Percentiles rank a stretch among this genome's conserved stretches.
Evolutionary conservation across 2,797 vertebrate genomes (phyloP).

Genomic region (Muscicapa striata): DNA sequence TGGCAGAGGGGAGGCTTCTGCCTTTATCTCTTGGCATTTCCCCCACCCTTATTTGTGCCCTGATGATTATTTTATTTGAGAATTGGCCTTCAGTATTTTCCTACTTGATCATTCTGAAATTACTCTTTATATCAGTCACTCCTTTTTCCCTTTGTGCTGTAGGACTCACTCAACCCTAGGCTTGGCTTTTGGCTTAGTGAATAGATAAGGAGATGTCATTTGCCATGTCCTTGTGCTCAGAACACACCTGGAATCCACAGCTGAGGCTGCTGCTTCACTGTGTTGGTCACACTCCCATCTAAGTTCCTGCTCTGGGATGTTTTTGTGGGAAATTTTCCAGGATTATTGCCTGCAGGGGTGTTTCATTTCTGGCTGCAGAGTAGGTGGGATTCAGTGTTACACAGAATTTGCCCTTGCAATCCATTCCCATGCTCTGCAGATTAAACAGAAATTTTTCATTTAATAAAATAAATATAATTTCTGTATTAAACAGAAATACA

Average conservation of each 20-base stretch:
- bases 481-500: neutral
- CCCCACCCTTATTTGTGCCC: neutral
- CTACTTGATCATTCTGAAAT: neutral
- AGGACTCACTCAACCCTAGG: neutral
- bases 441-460: too few species aligned
- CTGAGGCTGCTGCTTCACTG: neutral
- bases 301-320: neutral
- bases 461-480: too few species aligned
- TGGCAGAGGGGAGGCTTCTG: neutral
- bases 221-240: neutral
- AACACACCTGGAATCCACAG: neutral
- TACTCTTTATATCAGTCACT: fast-evolving
- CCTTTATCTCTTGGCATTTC: neutral
- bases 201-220: fast-evolving
- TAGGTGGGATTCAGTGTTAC: neutral
- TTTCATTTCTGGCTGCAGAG: neutral
- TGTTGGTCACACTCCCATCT: fast-evolving
- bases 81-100: neutral
- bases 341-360: neutral
- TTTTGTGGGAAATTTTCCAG: neutral
- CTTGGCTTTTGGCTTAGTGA: neutral
- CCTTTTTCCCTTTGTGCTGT: neutral
- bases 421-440: fast-evolving
- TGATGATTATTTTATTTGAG: neutral
- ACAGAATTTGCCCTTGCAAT: neutral